Evolutionary conservation across 2,888 invertebrate species (phyloP).

Genomic region (Morpho achilles): DNA sequence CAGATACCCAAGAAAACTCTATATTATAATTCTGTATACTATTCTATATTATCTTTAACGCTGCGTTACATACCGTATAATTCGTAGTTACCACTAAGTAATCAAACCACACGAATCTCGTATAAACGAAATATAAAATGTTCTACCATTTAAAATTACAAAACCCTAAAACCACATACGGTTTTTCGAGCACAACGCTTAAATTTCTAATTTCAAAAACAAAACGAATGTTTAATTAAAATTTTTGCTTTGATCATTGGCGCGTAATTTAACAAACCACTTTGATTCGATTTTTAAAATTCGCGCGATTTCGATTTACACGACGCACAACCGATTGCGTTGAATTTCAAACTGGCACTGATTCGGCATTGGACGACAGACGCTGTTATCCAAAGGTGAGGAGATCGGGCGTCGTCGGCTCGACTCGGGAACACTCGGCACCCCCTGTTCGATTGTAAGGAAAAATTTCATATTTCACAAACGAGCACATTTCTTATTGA

Average conservation of each 20-base stretch:
- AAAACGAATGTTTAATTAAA: background rate
- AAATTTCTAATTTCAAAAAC: too few species aligned
- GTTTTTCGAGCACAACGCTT: too few species aligned
- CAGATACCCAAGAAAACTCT: too few species aligned
- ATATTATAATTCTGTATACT: too few species aligned
- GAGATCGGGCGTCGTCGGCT: constrained; percentile 60
- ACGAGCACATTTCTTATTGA: constrained; percentile 43
- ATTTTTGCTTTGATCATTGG: constrained; percentile 12
- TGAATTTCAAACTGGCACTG: constrained; percentile 61
- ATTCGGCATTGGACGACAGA: constrained; percentile 63
- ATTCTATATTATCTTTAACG: too few species aligned
- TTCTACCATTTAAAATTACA: too few species aligned
- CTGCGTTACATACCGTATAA: too few species aligned
- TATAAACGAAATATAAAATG: too few species aligned
- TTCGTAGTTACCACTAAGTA: too few species aligned
- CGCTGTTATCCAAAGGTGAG: constrained; percentile 71
- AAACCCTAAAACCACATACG: too few species aligned
- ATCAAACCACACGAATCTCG: too few species aligned
- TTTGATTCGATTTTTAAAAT: constrained; percentile 23
- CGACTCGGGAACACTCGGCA: constrained; percentile 46
- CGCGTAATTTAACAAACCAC: constrained; percentile 12
- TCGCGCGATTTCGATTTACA: constrained; percentile 11
- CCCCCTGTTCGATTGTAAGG: constrained; percentile 64
- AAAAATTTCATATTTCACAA: constrained; percentile 64
- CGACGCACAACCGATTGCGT: constrained; percentile 44